Percentiles rank a stretch among this genome's conserved stretches.
phyloP scores from a whole-genome alignment of 2,113 vertebrate species.

The Phalacrocorax carbo region DNA sequence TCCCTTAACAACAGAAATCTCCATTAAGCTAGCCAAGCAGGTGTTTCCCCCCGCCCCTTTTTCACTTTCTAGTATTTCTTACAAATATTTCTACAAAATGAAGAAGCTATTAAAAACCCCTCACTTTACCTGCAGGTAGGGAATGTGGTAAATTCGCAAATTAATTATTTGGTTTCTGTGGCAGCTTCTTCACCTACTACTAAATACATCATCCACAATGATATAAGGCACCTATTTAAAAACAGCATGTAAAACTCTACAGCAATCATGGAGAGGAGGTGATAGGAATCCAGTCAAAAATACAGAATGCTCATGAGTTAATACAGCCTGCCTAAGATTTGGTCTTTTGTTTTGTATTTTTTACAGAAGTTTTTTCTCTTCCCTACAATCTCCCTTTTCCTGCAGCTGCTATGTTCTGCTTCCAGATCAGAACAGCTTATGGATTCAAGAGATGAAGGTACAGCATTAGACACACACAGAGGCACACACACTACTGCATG shows the following conservation, averaged over 20 bases:
- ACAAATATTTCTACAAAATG: not conserved
- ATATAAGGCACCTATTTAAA: not conserved
- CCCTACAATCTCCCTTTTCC: not conserved
- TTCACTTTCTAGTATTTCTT: not conserved
- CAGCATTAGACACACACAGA: not conserved
- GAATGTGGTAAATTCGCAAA: not conserved
- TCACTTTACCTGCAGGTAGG: not conserved
- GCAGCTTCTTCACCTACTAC: not conserved
- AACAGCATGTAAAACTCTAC: not conserved
- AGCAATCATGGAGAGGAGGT: not conserved
- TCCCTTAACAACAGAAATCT: not conserved
- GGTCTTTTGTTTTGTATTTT: not conserved
- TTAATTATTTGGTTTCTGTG: not conserved
- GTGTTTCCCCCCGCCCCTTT: not conserved
- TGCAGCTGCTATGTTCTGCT: not conserved
- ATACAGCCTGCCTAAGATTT: not conserved
- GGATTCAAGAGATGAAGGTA: not conserved
- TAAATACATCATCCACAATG: not conserved
- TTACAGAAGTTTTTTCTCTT: not conserved
- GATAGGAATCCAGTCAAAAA: not conserved
- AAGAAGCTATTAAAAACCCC: fast-evolving
- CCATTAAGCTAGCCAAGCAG: not conserved
- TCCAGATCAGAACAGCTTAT: not conserved
- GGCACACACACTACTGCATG: not conserved
- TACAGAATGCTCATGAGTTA: not conserved